Evolutionary conservation across 1,140 invertebrate species (phyloP).

Genomic region (Galendromus occidentalis): DNA sequence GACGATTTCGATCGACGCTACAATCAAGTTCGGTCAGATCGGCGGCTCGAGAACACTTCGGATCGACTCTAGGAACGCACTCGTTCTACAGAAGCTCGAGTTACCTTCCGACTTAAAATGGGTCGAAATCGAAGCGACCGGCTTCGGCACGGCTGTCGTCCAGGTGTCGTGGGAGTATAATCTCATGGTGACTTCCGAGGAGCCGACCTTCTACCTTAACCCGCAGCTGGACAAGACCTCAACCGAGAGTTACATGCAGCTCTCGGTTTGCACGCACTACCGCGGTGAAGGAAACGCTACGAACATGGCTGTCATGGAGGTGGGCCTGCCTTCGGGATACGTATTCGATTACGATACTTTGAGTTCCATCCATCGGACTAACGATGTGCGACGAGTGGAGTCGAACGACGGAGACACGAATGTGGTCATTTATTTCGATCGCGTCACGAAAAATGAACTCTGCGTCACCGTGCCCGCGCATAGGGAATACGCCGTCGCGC

Average conservation of each 20-base stretch:
- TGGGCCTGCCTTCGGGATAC: conserved; percentile 62
- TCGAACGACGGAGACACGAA: conserved; percentile 50
- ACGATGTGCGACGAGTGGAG: conserved; percentile 54
- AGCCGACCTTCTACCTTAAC: conserved; percentile 69
- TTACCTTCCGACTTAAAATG: conserved; percentile 34
- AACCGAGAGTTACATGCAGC: conserved; percentile 54
- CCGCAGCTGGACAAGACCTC: conserved; percentile 68
- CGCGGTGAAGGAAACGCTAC: conserved; percentile 23
- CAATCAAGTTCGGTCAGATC: conserved; percentile 33
- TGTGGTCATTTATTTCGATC: conserved; percentile 64
- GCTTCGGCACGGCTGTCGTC: conserved; percentile 58
- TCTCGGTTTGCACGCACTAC: conserved; percentile 51
- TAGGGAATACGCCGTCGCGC: conserved; percentile 59
- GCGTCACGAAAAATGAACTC: conserved; percentile 43
- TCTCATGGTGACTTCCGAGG: conserved; percentile 66
- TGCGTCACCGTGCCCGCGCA: conserved; percentile 67
- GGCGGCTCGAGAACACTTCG: conserved; percentile 23
- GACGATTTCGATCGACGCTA: conserved; percentile 32
- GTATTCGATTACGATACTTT: conserved; percentile 53
- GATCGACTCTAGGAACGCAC: conserved; percentile 37
- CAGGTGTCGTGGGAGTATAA: conserved; percentile 63
- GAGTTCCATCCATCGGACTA: conserved; percentile 42
- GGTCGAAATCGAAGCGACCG: conserved; percentile 46
- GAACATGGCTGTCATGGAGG: conserved; percentile 78
- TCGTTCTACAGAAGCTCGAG: conserved; percentile 51